Evolutionary conservation across 2,113 vertebrate species (phyloP).

Genomic region (Manacus vitellinus): DNA sequence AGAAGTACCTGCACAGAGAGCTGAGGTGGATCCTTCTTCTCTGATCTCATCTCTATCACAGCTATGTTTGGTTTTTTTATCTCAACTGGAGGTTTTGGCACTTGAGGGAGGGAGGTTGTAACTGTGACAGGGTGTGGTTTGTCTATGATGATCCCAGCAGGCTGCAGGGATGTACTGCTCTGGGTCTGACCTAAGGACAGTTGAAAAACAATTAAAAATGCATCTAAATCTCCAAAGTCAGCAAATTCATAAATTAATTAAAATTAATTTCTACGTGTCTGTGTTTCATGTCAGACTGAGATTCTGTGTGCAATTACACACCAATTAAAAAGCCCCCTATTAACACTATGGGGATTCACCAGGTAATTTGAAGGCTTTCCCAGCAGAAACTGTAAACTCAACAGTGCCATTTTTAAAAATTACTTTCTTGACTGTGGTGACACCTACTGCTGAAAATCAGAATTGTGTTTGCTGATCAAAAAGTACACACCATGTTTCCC

Average conservation of each 20-base stretch:
- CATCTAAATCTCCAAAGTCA: background rate
- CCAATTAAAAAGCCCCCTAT: background rate
- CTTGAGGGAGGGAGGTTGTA: slow-evolving; percentile 73
- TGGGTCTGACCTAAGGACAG: slow-evolving; percentile 80
- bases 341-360: background rate
- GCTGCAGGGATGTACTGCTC: slow-evolving; percentile 58
- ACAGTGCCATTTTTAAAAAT: background rate
- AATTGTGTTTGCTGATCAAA: background rate
- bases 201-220: background rate
- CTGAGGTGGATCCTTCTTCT: slow-evolving; percentile 73
- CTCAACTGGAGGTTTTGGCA: slow-evolving; percentile 28
- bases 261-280: background rate
- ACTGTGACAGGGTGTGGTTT: slow-evolving; percentile 69
- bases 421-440: background rate
- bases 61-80: slow-evolving; percentile 73
- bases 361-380: background rate
- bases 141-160: slow-evolving; percentile 58
- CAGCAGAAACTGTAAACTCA: background rate
- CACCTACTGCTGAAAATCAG: slow-evolving; percentile 22
- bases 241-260: background rate
- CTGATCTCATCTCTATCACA: slow-evolving; percentile 74
- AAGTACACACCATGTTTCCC: background rate
- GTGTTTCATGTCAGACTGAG: background rate
- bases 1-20: slow-evolving; percentile 82
- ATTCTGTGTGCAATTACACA: background rate